phyloP scores from a whole-genome alignment of 2,113 vertebrate species.

The Chloebia gouldiae region DNA sequence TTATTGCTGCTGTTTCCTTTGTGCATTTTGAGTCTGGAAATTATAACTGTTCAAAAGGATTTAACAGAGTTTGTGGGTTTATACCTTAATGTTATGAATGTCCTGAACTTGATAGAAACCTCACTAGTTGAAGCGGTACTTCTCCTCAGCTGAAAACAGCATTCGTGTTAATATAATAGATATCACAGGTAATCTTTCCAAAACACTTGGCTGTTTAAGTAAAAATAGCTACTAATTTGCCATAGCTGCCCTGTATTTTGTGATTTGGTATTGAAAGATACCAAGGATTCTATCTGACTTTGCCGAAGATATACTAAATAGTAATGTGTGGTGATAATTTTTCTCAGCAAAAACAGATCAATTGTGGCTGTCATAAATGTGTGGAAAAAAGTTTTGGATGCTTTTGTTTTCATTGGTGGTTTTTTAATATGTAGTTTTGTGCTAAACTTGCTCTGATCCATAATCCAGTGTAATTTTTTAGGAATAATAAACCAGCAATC shows the following conservation, averaged over 20 bases:
- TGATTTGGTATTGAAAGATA: background rate
- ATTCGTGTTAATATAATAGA: background rate
- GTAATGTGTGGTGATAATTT: background rate
- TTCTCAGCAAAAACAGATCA: background rate
- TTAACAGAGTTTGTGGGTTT: background rate
- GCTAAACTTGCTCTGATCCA: background rate
- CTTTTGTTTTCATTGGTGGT: background rate
- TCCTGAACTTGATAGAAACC: background rate
- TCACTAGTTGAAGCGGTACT: background rate
- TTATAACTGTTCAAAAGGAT: background rate
- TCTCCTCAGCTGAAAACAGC: background rate
- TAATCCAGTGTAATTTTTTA: background rate
- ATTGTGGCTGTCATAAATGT: background rate
- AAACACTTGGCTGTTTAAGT: background rate
- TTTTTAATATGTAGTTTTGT: background rate
- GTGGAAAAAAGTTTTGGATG: background rate
- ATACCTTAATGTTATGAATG: background rate
- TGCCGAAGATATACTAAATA: background rate
- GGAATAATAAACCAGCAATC: background rate
- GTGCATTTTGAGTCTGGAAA: background rate
- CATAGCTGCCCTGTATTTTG: background rate
- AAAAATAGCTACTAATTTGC: background rate
- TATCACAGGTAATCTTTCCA: background rate
- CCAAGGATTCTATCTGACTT: background rate
- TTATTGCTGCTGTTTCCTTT: background rate